Evolutionary conservation across 92 coral and sea anemone species (phyloP).

Genomic region (Pocillopora grandis): DNA sequence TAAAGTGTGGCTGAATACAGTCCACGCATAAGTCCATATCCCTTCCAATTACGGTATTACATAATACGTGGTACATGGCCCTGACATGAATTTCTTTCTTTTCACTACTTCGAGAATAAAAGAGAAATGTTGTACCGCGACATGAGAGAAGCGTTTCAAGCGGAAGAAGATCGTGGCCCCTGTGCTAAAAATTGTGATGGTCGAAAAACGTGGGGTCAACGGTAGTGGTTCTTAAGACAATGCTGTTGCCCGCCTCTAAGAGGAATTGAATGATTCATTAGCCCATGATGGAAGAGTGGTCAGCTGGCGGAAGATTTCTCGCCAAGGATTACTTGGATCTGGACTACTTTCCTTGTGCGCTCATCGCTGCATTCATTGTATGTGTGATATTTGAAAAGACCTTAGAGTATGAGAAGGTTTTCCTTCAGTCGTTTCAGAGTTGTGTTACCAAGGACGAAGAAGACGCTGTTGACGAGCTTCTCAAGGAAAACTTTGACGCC

Average conservation of each 20-base stretch:
- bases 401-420: not conserved
- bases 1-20: too few relatives aligned
- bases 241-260: constrained; percentile 40
- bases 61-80: too few relatives aligned
- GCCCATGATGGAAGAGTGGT: constrained; percentile 49
- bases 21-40: too few relatives aligned
- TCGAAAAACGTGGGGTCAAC: constrained; percentile 40
- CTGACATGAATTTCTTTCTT: too few relatives aligned
- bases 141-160: constrained; percentile 28
- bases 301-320: constrained; percentile 42
- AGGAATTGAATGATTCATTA: constrained; percentile 35
- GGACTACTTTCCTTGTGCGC: constrained; percentile 38
- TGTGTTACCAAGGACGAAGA: constrained; percentile 37
- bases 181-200: constrained; percentile 29
- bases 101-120: too few relatives aligned
- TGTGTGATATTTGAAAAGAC: constrained; percentile 24
- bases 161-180: constrained; percentile 19
- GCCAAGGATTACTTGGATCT: constrained; percentile 38
- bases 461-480: constrained; percentile 14
- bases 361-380: constrained; percentile 36
- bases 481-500: constrained; percentile 26
- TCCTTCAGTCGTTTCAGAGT: constrained; percentile 16
- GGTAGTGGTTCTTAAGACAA: constrained; percentile 27
- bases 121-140: not conserved
- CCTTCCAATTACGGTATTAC: too few relatives aligned